phyloP scores from a whole-genome alignment of 2,797 vertebrate genomes.

The Nasua narica region DNA sequence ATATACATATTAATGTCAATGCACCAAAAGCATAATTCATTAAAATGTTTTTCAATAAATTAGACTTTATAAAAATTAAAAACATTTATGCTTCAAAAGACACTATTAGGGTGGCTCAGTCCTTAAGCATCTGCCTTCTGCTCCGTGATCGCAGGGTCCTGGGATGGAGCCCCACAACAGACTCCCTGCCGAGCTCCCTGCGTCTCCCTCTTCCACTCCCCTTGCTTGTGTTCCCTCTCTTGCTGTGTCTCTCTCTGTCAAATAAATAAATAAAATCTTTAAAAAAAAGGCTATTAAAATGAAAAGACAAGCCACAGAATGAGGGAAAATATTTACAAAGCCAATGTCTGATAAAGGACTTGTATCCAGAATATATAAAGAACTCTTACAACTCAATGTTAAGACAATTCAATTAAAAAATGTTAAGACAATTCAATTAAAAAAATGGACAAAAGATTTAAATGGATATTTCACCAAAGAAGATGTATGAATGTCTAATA shows the following conservation, averaged over 20 bases:
- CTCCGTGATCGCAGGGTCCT: not conserved
- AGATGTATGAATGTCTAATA: conserved; percentile 37
- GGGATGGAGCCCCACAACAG: rapidly evolving
- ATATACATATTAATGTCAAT: not conserved
- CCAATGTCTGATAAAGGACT: conserved; percentile 13
- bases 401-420: conserved; percentile 39
- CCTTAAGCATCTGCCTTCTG: not conserved
- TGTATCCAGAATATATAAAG: conserved; percentile 43
- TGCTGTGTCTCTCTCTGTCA: no score
- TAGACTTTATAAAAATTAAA: conserved; percentile 20
- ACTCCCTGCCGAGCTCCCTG: no score
- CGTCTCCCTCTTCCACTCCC: no score
- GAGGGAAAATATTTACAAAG: conserved; percentile 47
- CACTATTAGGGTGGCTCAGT: not conserved
- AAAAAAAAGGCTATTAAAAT: not conserved
- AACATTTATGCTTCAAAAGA: not conserved
- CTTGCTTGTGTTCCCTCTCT: no score
- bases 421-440: no score
- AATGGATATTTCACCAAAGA: conserved; percentile 42
- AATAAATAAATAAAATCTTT: no score
- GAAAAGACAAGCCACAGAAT: conserved; percentile 25
- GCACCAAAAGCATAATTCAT: not conserved
- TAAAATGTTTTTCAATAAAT: not conserved
- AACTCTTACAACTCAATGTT: conserved; percentile 23
- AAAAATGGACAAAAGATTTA: conserved; percentile 30